phyloP scores from a whole-genome alignment of 2,888 invertebrate species.

The Ophioninae sp. region DNA sequence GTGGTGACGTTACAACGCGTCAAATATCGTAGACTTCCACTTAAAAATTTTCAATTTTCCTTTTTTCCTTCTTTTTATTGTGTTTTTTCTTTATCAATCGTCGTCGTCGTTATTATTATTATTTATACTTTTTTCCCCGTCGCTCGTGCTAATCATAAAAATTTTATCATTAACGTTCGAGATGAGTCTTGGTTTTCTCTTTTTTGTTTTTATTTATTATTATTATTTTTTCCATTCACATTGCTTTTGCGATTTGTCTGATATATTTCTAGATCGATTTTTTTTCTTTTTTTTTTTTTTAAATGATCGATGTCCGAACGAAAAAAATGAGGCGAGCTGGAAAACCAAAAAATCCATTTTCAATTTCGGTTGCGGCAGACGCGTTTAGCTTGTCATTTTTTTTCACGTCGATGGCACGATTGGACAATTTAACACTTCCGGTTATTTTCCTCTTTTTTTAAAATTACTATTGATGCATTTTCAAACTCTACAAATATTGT shows the following conservation, averaged over 20 bases:
- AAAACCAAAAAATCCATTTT: conserved; percentile 48
- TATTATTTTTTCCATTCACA: conserved; percentile 29
- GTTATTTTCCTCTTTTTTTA: conserved; percentile 16
- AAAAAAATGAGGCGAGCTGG: conserved; percentile 42
- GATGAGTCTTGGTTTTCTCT: conserved; percentile 52
- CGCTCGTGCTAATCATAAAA: conserved; percentile 52
- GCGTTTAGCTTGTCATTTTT: conserved; percentile 26
- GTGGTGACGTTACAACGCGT: conserved; percentile 59
- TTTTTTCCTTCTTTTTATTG: conserved; percentile 1
- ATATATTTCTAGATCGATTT: conserved; percentile 54
- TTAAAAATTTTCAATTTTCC: conserved; percentile 4
- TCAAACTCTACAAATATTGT: conserved; percentile 76
- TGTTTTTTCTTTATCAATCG: conserved; percentile 6
- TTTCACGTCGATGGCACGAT: conserved; percentile 58
- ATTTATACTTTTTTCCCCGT: conserved; percentile 18
- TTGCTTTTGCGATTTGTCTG: conserved; percentile 58
- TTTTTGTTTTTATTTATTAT: no score
- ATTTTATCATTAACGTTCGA: conserved; percentile 55
- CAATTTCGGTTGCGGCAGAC: conserved; percentile 19
- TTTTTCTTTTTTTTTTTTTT: conserved; percentile 7
- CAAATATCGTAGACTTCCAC: conserved; percentile 58
- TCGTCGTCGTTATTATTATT: not conserved
- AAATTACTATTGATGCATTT: conserved; percentile 72
- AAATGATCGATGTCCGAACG: conserved; percentile 30
- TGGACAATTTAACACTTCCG: conserved; percentile 68